Conservation (phyloP, 2,113 vertebrate species). For the Oreochromis spilurus region DNA sequence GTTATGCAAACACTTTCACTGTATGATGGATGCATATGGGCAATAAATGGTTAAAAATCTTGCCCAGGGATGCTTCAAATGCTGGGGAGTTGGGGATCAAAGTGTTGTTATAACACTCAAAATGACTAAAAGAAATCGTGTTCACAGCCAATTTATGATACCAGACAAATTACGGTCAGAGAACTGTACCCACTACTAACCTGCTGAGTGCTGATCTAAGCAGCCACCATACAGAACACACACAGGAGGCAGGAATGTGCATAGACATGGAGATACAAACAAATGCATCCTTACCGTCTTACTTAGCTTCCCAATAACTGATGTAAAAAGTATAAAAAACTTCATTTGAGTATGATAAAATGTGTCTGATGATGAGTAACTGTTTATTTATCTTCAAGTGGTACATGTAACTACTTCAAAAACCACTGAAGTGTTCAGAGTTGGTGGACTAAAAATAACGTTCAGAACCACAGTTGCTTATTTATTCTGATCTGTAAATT, state of each 20-base stretch:
- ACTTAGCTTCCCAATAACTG: background rate
- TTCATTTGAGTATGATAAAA: background rate
- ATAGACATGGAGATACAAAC: background rate
- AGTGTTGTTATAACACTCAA: background rate
- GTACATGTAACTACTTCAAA: background rate
- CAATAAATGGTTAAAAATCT: background rate
- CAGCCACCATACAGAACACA: background rate
- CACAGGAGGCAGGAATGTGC: background rate
- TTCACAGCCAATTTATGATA: background rate
- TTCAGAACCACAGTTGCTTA: constrained; percentile 23
- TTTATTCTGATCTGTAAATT: constrained; percentile 43
- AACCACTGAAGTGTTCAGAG: background rate
- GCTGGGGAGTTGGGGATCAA: background rate
- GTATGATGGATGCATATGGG: background rate
- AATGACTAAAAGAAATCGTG: background rate
- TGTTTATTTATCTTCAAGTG: background rate
- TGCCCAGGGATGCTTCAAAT: background rate
- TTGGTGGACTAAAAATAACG: constrained; percentile 42
- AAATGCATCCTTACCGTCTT: background rate
- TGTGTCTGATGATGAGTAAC: background rate
- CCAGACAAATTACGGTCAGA: background rate
- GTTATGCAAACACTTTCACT: background rate
- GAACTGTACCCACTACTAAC: background rate
- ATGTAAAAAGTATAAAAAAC: background rate
- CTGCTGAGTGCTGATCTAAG: background rate